Conservation (phyloP, 1,140 invertebrate species). For the Akabosia matsudoensis region DNA sequence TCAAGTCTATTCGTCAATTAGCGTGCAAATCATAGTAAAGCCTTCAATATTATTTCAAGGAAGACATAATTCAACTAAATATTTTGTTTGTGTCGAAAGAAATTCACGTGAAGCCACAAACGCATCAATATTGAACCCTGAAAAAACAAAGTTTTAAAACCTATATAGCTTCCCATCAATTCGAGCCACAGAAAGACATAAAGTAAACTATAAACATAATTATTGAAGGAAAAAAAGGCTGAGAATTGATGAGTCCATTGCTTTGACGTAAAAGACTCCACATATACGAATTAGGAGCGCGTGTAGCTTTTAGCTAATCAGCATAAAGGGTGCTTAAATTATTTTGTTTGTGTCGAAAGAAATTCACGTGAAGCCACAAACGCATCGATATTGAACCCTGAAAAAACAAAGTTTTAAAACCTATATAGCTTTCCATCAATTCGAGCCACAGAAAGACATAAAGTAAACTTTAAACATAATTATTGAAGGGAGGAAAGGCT, state of each 20-base stretch:
- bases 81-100: not conserved
- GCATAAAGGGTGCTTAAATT: too few species aligned
- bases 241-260: not conserved
- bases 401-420: not conserved
- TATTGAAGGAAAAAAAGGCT: not conserved
- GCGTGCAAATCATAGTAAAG: not conserved
- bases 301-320: too few species aligned
- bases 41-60: not conserved
- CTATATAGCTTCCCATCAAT: too few species aligned
- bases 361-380: not conserved
- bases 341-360: not conserved
- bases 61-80: not conserved
- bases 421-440: too few species aligned
- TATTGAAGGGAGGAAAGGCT: not conserved
- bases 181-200: not conserved
- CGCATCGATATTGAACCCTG: not conserved
- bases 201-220: conserved; percentile 4
- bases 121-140: not conserved
- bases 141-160: not conserved
- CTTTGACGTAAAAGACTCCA: too few species aligned
- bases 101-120: not conserved
- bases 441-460: not conserved
- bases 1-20: not conserved
- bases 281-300: too few species aligned
- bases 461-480: conserved; percentile 2